A percentile compares a stretch with the other conserved stretches of the same genome.
Evolutionary conservation across 2,113 vertebrate genomes (phyloP).

Genomic region (Malaclemys terrapin): DNA sequence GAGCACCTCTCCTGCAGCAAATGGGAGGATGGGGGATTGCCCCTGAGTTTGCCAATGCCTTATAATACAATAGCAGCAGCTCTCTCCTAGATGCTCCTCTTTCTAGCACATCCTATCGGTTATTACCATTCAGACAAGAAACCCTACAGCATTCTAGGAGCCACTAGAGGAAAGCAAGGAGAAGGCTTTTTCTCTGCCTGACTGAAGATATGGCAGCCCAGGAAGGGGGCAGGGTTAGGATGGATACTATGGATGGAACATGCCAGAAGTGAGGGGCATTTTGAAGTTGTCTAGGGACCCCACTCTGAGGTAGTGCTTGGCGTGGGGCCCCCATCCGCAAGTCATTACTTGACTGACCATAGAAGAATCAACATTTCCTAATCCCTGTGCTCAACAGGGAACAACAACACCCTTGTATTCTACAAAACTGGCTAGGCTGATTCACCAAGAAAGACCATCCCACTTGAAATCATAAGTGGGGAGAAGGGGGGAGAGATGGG

Average conservation of each 20-base stretch:
- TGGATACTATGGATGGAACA: accelerated
- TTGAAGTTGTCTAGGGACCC: not conserved
- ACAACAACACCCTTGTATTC: not conserved
- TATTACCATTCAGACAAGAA: not conserved
- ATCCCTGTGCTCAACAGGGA: not conserved
- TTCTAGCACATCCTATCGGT: not conserved
- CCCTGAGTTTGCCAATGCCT: not conserved
- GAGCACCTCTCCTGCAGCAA: not conserved
- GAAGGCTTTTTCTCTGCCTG: not conserved
- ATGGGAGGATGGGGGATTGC: not conserved
- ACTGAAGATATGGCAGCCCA: not conserved
- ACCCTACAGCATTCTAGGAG: not conserved
- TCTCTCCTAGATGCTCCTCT: not conserved
- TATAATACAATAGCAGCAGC: not conserved
- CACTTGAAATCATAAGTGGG: not conserved
- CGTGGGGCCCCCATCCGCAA: not conserved
- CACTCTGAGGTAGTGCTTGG: not conserved
- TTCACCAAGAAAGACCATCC: not conserved
- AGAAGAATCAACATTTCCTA: not conserved
- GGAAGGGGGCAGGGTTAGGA: not conserved
- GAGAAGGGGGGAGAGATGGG: not conserved
- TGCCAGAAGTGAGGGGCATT: not conserved
- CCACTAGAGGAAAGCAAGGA: not conserved
- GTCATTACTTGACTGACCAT: not conserved
- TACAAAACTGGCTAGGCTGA: not conserved